Conservation (phyloP, 2,113 vertebrate genomes). For the rabbit (Oryctolagus cuniculus) region mOryCun1.1 NC_091452.1:19831001-19831500, state of each 20-base stretch:
- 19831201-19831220: neutral
- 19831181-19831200: neutral
- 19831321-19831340: neutral
- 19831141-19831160: neutral
- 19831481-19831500: neutral
- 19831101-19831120: neutral
- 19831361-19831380: neutral
- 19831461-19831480: neutral
- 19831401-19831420: rapidly evolving
- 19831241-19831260: neutral
- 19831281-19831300: neutral
- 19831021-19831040: too few relatives aligned
- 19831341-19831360: neutral
- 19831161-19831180: too few relatives aligned
- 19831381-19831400: rapidly evolving
- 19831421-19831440: neutral
- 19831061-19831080: too few relatives aligned
- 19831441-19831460: neutral
- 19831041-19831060: too few relatives aligned
- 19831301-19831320: neutral
- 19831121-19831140: rapidly evolving
- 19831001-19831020: too few relatives aligned
- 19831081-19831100: neutral
- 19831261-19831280: rapidly evolving
- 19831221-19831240: neutral